These are phyloP conservation scores for Paramuricea clavata DNA, from an alignment of 92 coral and sea anemone genomes.

Conservation along the genomic window DNA sequence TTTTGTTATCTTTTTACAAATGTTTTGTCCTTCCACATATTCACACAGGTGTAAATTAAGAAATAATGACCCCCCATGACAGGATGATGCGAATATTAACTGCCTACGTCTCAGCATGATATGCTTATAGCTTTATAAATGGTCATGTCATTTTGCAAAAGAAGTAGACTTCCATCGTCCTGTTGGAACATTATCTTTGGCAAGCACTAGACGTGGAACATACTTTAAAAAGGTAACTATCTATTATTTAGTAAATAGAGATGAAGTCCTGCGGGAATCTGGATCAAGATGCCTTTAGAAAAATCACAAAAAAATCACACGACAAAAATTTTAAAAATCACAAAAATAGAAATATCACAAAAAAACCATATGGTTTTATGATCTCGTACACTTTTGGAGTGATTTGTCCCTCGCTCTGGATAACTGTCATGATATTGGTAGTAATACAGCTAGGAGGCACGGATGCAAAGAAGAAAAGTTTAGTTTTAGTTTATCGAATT, in stretches of 20 bases:
- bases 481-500: too few species aligned
- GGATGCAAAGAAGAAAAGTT: too few species aligned
- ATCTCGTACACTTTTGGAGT: too few species aligned
- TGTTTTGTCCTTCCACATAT: constrained; percentile 24
- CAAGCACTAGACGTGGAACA: neutral
- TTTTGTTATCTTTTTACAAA: constrained; percentile 17
- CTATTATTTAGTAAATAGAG: neutral
- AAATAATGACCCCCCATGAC: constrained; percentile 14
- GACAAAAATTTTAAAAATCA: too few species aligned
- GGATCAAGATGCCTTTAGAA: too few species aligned
- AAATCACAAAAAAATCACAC: too few species aligned
- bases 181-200: neutral
- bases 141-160: neutral
- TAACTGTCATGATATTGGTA: too few species aligned
- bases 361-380: too few species aligned
- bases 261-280: too few species aligned
- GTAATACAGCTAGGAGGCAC: too few species aligned
- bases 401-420: too few species aligned
- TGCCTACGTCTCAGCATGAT: constrained; percentile 26
- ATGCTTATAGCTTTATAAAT: constrained; percentile 10
- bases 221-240: neutral
- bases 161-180: neutral
- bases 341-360: too few species aligned
- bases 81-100: neutral
- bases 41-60: constrained; percentile 25